These are phyloP conservation scores for Cyanistes caeruleus DNA, from an alignment of 2,113 vertebrate species.

Conservation along the genomic window DNA sequence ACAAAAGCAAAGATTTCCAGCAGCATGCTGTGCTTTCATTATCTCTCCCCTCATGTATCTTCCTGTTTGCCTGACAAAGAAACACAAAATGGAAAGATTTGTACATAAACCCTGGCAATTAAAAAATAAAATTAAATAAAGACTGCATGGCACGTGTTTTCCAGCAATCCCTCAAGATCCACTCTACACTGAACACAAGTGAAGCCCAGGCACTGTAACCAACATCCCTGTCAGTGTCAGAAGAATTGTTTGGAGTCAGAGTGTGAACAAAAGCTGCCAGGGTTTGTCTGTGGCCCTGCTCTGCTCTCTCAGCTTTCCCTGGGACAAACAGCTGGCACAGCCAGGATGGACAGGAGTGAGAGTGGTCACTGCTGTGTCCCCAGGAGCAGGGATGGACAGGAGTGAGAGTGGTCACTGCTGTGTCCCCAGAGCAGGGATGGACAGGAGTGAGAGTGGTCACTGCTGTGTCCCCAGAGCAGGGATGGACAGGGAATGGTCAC, in stretches of 20 bases:
- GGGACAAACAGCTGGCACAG: neutral
- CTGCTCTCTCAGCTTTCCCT: neutral
- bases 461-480: too few species aligned
- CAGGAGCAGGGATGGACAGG: too few species aligned
- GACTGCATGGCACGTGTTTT: neutral
- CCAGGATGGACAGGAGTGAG: too few species aligned
- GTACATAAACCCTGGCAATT: neutral
- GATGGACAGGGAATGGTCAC: too few species aligned
- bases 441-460: too few species aligned
- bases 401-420: too few species aligned
- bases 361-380: too few species aligned
- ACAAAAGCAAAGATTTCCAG: neutral
- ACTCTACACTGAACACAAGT: neutral
- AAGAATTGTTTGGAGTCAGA: neutral
- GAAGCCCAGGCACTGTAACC: neutral
- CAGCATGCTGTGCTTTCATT: neutral
- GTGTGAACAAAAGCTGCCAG: neutral
- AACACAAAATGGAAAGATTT: neutral
- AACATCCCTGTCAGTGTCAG: neutral
- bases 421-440: too few species aligned
- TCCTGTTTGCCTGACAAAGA: neutral
- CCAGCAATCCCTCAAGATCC: neutral
- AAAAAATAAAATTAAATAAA: neutral
- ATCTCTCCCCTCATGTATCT: neutral
- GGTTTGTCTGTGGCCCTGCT: neutral